Conservation (phyloP, 2,888 invertebrate species). For the Ochropleura leucogaster region DNA sequence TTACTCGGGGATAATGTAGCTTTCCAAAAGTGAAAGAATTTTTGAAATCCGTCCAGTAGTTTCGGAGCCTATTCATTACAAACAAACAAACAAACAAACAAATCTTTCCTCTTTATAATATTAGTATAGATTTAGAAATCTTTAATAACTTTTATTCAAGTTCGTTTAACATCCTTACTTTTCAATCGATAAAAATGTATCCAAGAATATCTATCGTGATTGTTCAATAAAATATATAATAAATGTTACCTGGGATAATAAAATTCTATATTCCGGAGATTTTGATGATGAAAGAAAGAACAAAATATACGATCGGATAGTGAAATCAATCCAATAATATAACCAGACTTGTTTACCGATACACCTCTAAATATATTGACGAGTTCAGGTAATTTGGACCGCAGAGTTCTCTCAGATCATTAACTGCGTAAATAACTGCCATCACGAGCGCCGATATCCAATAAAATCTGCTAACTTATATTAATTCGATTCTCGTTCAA, state of each 20-base stretch:
- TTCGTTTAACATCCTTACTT: slow-evolving; percentile 41
- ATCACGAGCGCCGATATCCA: slow-evolving; percentile 10
- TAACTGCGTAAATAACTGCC: slow-evolving; percentile 28
- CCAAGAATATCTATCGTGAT: slow-evolving; percentile 23
- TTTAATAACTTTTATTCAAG: slow-evolving; percentile 47
- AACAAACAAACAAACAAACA: too few relatives aligned
- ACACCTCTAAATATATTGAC: slow-evolving; percentile 23
- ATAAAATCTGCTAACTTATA: slow-evolving; percentile 42
- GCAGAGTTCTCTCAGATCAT: slow-evolving; percentile 8
- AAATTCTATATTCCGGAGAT: slow-evolving; percentile 5
- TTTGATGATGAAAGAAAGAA: slow-evolving; percentile 7
- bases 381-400: slow-evolving; percentile 16
- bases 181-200: slow-evolving; percentile 41
- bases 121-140: too few relatives aligned
- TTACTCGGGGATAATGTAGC: too few relatives aligned
- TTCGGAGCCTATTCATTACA: too few relatives aligned
- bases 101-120: too few relatives aligned
- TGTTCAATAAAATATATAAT: slow-evolving; percentile 27
- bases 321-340: slow-evolving; percentile 5
- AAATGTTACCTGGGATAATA: slow-evolving; percentile 11
- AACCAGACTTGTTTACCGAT: slow-evolving; percentile 11
- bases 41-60: too few relatives aligned
- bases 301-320: slow-evolving; percentile 9
- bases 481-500: slow-evolving; percentile 36
- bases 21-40: too few relatives aligned